These are phyloP conservation scores for Caenorhabditis sp. DNA, from an alignment of 2,888 invertebrate species.

Conservation along the genomic window DNA sequence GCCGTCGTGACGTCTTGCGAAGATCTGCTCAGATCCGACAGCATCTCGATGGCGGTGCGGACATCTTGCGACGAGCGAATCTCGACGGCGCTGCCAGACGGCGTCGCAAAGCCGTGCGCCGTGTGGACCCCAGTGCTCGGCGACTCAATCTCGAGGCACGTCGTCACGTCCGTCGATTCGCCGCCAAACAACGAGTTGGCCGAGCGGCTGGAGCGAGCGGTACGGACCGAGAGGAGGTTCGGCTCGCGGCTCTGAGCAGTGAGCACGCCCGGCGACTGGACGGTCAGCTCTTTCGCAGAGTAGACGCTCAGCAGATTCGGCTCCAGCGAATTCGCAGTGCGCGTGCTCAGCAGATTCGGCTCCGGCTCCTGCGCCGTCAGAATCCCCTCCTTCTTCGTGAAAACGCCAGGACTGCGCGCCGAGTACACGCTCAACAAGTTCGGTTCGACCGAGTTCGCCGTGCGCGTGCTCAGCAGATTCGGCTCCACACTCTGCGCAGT, in stretches of 20 bases:
- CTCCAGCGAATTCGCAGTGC: slow-evolving; percentile 49
- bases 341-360: slow-evolving; percentile 35
- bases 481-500: slow-evolving; percentile 52
- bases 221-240: slow-evolving; percentile 33
- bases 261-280: slow-evolving; percentile 9
- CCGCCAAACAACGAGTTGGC: not conserved
- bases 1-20: slow-evolving; percentile 44
- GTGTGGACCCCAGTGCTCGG: slow-evolving; percentile 45
- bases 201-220: slow-evolving; percentile 21
- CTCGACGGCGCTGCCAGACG: slow-evolving; percentile 18
- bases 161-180: slow-evolving; percentile 34
- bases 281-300: slow-evolving; percentile 18
- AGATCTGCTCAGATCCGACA: slow-evolving; percentile 36
- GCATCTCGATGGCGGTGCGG: slow-evolving; percentile 33
- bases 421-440: slow-evolving; percentile 34
- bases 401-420: slow-evolving; percentile 30
- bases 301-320: slow-evolving; percentile 39
- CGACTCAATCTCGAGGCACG: slow-evolving; percentile 29
- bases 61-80: slow-evolving; percentile 50
- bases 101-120: slow-evolving; percentile 21
- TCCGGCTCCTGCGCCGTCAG: slow-evolving; percentile 35
- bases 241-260: slow-evolving; percentile 29
- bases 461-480: slow-evolving; percentile 46
- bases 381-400: slow-evolving; percentile 29
- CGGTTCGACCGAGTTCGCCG: slow-evolving; percentile 39